Evolutionary conservation across 2,113 vertebrate species (phyloP), one percentile per base, ranked within the genome.

Genomic region (Myanophis thanlyinensis): DNA sequence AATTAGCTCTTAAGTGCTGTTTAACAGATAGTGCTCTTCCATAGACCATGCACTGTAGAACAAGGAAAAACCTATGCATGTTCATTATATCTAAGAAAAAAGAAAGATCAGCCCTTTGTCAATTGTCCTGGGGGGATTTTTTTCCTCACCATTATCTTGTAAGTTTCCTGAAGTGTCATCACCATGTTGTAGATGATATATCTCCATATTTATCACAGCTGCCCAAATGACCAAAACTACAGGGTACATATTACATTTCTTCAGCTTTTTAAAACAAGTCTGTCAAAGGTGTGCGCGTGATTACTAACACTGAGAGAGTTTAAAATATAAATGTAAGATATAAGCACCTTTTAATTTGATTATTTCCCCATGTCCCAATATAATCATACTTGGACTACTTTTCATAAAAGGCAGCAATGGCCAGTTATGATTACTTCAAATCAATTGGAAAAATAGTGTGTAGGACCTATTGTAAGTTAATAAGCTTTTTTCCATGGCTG

Each of bases 1-100:
- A 91, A 91, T 91, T 59, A 91, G 73, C 90, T 30, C 49, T 35
- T 91, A 59, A 91, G 90, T 91, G 90, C 27, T 47, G 10, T 86
- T 86, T 91, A 47, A 59, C 10, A 8, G 44, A 86, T 86, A 47
- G 85, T 54, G 85, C 47, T 47, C 8, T n/a, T 48, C 73, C 54
- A n/a, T 44, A 86, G 90, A 51, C n/a, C 25, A 47, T 1, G 84
- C 84, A 87, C 15, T 35, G 59, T 0, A 20, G 46, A 49, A 46
- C 89, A 67, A 48, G 44, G 56, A 59, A 56, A 20, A 53, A 86
- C 0, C 3, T 47, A 30, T n/a, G 22, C 11, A 7, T 91, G 18
- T 13, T 85, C 35, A 27, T 87, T 47, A 91, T 80, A 80, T 80
- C 35, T 20, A 40, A 40, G 67, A 80, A 40, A 35, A 80, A 91